These are phyloP conservation scores for Osmoderma eremita DNA, from an alignment of 2,888 invertebrate species.

Conservation along the genomic window DNA sequence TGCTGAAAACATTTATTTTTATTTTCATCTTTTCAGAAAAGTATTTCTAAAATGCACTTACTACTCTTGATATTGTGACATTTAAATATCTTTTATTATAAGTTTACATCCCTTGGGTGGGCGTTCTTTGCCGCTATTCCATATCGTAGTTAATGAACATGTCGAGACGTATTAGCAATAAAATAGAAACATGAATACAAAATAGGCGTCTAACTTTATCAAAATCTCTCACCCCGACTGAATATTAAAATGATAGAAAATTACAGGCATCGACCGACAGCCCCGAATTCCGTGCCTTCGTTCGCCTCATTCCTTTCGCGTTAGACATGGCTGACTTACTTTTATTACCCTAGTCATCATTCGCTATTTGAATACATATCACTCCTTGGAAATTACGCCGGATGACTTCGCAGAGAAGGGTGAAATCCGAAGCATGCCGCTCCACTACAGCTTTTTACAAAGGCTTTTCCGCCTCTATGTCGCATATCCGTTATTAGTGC, in stretches of 20 bases:
- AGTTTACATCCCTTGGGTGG: too few species aligned
- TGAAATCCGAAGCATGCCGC: slow-evolving; percentile 6
- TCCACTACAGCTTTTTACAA: slow-evolving; percentile 16
- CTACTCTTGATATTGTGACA: too few species aligned
- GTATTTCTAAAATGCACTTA: too few species aligned
- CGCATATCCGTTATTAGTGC: slow-evolving; percentile 15
- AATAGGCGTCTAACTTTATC: slow-evolving; percentile 7
- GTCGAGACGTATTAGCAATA: too few species aligned
- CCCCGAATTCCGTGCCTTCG: neutral
- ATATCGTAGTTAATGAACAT: too few species aligned
- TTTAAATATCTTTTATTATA: too few species aligned
- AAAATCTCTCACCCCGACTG: slow-evolving; percentile 16
- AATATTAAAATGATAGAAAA: slow-evolving; percentile 30
- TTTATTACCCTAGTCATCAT: slow-evolving; percentile 31
- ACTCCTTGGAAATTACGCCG: slow-evolving; percentile 22
- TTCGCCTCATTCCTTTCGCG: slow-evolving; percentile 31
- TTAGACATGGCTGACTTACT: slow-evolving; percentile 35
- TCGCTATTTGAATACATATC: slow-evolving; percentile 32
- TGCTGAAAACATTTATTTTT: too few species aligned
- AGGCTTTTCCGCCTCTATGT: slow-evolving; percentile 1
- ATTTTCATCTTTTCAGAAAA: too few species aligned
- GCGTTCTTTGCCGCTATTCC: too few species aligned
- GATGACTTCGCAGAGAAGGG: slow-evolving; percentile 21
- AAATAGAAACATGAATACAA: neutral
- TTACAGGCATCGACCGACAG: slow-evolving; percentile 14